These are phyloP conservation scores for Amphilophus citrinellus DNA, from an alignment of 2,113 vertebrate species.

Conservation along the genomic window DNA sequence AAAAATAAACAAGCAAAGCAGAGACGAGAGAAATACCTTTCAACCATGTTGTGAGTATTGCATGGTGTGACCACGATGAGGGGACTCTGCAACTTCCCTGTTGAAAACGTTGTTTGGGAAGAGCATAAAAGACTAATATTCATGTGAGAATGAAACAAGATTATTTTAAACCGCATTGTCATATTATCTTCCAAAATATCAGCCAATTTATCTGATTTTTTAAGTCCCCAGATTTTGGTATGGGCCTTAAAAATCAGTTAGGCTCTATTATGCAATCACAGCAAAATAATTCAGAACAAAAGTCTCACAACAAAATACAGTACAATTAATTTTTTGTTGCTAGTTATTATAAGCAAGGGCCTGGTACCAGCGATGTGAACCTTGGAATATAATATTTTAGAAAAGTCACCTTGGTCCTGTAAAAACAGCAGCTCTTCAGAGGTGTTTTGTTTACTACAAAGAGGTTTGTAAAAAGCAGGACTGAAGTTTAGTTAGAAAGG, in stretches of 20 bases:
- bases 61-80: too few species aligned
- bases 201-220: too few species aligned
- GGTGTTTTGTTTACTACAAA: neutral
- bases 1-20: neutral
- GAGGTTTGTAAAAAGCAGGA: neutral
- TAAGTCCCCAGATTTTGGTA: too few species aligned
- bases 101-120: neutral
- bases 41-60: neutral
- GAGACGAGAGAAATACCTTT: neutral
- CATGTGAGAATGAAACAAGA: neutral
- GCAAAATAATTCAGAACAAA: neutral
- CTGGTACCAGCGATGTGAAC: neutral
- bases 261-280: neutral
- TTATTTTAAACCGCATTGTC: too few species aligned
- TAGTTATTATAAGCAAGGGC: neutral
- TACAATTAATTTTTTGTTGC: neutral
- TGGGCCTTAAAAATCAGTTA: neutral
- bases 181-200: too few species aligned
- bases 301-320: neutral
- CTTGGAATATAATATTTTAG: neutral
- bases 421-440: neutral
- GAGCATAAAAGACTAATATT: neutral
- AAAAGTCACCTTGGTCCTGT: neutral
- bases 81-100: neutral
- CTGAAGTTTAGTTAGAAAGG: neutral